phyloP scores from a whole-genome alignment of 2,797 vertebrate genomes.

The Halcyon chelicuti region DNA sequence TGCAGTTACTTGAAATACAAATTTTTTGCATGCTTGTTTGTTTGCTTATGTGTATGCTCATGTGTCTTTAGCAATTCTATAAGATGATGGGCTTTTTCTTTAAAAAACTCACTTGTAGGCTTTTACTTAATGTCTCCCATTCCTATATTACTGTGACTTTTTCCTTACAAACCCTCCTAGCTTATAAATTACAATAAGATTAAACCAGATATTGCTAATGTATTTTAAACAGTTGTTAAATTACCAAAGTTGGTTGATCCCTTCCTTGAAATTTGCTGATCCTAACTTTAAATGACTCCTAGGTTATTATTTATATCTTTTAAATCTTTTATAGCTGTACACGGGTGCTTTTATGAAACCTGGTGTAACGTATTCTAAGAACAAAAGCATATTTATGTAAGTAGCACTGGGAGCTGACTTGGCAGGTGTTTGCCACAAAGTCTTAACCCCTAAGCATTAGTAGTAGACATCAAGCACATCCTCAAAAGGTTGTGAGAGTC shows the following conservation, averaged over 20 bases:
- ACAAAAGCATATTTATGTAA: slow-evolving; percentile 63
- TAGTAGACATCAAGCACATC: not conserved
- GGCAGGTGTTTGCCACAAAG: slow-evolving; percentile 35
- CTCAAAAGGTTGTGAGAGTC: not conserved
- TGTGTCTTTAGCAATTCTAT: not conserved
- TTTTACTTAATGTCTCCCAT: slow-evolving; percentile 27
- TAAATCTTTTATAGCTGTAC: slow-evolving; percentile 69
- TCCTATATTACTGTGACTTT: slow-evolving; percentile 42
- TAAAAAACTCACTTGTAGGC: not conserved
- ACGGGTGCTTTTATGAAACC: slow-evolving; percentile 57
- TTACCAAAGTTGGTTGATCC: slow-evolving; percentile 72
- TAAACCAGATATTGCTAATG: slow-evolving; percentile 67
- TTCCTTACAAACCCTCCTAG: slow-evolving; percentile 50
- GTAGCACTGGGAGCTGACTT: slow-evolving; percentile 51
- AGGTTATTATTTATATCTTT: slow-evolving; percentile 71
- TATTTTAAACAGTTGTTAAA: slow-evolving; percentile 77
- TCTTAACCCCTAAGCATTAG: slow-evolving; percentile 49
- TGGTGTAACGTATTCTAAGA: slow-evolving; percentile 20
- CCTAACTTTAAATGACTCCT: slow-evolving; percentile 66
- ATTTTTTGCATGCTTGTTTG: not conserved
- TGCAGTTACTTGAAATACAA: not conserved
- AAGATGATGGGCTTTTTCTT: not conserved
- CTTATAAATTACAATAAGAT: slow-evolving; percentile 69
- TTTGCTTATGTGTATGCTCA: not conserved
- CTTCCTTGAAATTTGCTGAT: slow-evolving; percentile 76